Evolutionary conservation across 2,113 vertebrate species (phyloP).

Genomic region (Percina caprodes): DNA sequence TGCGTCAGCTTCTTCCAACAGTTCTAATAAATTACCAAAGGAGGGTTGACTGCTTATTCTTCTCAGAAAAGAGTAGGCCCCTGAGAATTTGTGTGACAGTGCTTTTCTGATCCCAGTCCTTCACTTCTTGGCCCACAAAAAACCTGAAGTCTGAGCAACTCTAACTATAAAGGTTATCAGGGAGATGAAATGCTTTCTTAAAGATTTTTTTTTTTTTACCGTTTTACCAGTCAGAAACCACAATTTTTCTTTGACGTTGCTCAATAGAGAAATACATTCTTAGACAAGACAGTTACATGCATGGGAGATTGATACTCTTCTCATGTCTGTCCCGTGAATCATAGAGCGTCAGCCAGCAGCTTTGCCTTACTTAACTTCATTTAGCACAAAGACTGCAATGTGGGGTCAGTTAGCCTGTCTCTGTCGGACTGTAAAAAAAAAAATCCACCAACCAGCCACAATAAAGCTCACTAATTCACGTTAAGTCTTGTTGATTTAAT

Average conservation of each 20-base stretch:
- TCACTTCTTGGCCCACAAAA: conserved; percentile 12
- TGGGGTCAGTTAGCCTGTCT: neutral
- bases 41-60: conserved; percentile 51
- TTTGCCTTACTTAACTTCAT: neutral
- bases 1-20: conserved; percentile 74
- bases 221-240: neutral
- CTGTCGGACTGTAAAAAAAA: neutral
- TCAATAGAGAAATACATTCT: neutral
- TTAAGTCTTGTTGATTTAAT: neutral
- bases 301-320: neutral
- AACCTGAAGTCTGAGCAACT: conserved; percentile 15
- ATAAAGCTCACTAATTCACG: neutral
- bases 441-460: neutral
- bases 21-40: conserved; percentile 57
- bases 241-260: neutral
- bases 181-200: neutral
- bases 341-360: too few relatives aligned
- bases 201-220: neutral
- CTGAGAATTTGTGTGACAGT: conserved; percentile 52
- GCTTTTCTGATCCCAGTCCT: conserved; percentile 41
- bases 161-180: conserved; percentile 3
- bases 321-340: neutral
- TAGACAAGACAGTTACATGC: neutral
- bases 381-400: neutral
- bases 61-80: conserved; percentile 36